Percentiles rank a stretch among this genome's conserved stretches.
Evolutionary conservation across 1,140 invertebrate genomes (phyloP).

Genomic region (Ips typographus): DNA sequence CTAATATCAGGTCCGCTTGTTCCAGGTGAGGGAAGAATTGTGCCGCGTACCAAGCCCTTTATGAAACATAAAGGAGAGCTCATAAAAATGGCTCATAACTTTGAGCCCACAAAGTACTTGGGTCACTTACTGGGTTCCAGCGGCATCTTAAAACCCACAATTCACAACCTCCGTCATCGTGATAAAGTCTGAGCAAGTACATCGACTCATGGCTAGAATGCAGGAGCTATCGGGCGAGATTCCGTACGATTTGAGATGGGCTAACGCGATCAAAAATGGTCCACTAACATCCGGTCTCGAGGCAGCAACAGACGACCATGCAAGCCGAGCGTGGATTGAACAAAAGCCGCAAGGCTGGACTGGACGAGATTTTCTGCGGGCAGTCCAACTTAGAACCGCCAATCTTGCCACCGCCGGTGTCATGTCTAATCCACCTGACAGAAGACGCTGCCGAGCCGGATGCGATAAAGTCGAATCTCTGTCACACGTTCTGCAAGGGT

Average conservation of each 20-base stretch:
- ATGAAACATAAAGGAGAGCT: neutral
- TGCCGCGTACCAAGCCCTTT: neutral
- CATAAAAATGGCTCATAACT: conserved; percentile 8
- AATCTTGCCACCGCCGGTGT: conserved; percentile 20
- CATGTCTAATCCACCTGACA: conserved; percentile 6
- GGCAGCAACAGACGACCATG: neutral
- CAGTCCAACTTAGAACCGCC: conserved; percentile 23
- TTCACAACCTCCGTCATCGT: conserved; percentile 14
- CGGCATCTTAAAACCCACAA: conserved; percentile 29
- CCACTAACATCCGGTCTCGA: conserved; percentile 21
- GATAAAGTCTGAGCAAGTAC: neutral
- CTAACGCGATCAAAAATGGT: neutral
- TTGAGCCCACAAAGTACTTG: conserved; percentile 37
- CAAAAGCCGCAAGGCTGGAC: too few species aligned
- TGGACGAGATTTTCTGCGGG: conserved; percentile 23
- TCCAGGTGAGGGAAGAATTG: neutral
- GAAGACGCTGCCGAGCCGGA: conserved; percentile 13
- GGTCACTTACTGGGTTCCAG: conserved; percentile 26
- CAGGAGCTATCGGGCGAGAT: neutral
- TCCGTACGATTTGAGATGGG: neutral
- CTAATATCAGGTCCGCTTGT: conserved; percentile 1
- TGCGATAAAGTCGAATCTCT: conserved; percentile 25
- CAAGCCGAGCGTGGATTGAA: conserved; percentile 6
- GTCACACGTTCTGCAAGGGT: conserved; percentile 35
- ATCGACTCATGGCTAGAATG: neutral